phyloP scores from a whole-genome alignment of 2,113 vertebrate species.

The Cettia cetti region DNA sequence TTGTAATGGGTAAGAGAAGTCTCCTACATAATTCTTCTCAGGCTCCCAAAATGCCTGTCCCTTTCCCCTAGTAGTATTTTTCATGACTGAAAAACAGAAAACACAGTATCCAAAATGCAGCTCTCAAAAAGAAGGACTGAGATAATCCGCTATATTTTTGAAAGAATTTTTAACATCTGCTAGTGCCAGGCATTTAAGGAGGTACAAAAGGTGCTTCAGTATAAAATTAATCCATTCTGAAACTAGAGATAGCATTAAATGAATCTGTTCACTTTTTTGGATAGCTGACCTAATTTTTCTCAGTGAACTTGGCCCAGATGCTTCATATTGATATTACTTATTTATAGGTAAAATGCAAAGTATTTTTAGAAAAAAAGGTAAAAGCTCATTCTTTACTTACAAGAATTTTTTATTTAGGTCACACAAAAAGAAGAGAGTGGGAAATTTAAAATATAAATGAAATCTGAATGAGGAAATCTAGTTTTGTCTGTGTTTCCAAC shows the following conservation, averaged over 20 bases:
- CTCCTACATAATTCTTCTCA: background rate
- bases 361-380: constrained; percentile 8
- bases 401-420: background rate
- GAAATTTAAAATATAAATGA: background rate
- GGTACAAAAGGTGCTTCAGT: background rate
- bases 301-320: background rate
- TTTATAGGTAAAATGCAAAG: constrained; percentile 6
- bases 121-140: background rate
- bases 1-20: background rate
- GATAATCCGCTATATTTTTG: background rate
- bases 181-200: background rate
- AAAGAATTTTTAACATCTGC: background rate
- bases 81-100: background rate
- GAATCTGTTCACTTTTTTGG: background rate
- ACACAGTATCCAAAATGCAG: background rate
- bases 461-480: background rate
- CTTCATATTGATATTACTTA: constrained; percentile 13
- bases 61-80: background rate
- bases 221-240: background rate
- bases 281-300: background rate
- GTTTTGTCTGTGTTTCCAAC: background rate
- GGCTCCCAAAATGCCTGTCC: background rate
- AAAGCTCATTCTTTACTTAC: background rate
- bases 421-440: background rate
- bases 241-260: background rate